Conservation (phyloP, 2,113 vertebrate species). For the Vulpes ferrilata region DNA sequence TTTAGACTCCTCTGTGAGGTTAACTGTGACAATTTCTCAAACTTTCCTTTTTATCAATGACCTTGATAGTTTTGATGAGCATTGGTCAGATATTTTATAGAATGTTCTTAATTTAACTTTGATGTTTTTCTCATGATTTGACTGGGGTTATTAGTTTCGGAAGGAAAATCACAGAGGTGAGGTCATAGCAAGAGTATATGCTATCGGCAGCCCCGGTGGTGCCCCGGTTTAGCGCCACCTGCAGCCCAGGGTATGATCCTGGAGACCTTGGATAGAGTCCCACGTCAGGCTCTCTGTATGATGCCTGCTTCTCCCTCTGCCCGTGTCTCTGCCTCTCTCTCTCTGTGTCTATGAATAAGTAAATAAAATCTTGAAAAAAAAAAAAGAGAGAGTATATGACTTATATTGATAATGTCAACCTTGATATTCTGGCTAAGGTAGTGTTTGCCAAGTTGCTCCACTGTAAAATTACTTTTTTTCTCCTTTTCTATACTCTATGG, state of each 20-base stretch:
- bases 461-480: neutral
- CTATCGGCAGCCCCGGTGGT: no score
- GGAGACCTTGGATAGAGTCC: no score
- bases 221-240: no score
- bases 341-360: no score
- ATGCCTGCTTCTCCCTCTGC: no score
- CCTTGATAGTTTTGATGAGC: neutral
- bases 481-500: neutral
- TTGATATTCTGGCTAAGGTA: neutral
- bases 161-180: neutral
- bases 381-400: neutral
- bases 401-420: neutral
- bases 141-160: neutral
- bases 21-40: neutral
- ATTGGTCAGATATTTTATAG: neutral
- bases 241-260: no score
- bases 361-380: no score
- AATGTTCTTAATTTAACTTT: neutral
- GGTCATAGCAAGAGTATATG: neutral
- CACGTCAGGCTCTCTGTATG: no score
- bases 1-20: neutral
- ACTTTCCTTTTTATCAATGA: neutral
- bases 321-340: no score
- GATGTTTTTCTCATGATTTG: neutral
- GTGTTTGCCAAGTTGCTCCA: neutral